Conservation (phyloP, 2,888 invertebrate genomes). For the Adineta ricciae region DNA sequence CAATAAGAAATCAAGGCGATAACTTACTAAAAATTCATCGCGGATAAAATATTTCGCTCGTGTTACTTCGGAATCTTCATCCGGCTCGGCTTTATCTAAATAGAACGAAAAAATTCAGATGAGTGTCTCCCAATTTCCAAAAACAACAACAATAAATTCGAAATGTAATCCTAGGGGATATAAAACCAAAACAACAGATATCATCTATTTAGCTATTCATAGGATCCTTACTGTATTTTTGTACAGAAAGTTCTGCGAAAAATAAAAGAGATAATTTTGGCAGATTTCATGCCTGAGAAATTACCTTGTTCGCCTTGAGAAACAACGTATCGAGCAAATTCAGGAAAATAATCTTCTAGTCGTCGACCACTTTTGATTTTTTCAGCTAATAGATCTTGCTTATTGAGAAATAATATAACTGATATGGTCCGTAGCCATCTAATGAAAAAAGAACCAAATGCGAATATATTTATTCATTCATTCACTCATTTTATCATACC, state of each 20-base stretch:
- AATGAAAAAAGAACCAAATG: neutral
- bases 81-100: slow-evolving; percentile 22
- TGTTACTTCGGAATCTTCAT: slow-evolving; percentile 68
- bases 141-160: no score
- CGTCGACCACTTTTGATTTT: slow-evolving; percentile 95
- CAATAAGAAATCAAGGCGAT: slow-evolving; percentile 98
- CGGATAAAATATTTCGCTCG: slow-evolving; percentile 99
- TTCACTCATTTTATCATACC: no score
- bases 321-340: slow-evolving; percentile 57
- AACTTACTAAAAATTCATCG: slow-evolving; percentile 92
- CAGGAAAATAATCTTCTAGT: slow-evolving; percentile 95
- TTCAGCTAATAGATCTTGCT: slow-evolving; percentile 96
- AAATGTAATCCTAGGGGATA: neutral
- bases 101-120: neutral
- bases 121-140: no score
- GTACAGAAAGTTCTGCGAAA: slow-evolving; percentile 20
- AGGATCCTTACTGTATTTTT: neutral
- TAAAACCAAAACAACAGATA: neutral
- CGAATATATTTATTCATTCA: no score
- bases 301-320: neutral
- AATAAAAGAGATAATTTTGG: neutral
- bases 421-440: slow-evolving; percentile 99
- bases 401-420: slow-evolving; percentile 97
- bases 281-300: neutral
- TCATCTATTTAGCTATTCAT: neutral